Evolutionary conservation across 2,888 invertebrate species (phyloP).

Genomic region (Melangyna quadrimaculata): DNA sequence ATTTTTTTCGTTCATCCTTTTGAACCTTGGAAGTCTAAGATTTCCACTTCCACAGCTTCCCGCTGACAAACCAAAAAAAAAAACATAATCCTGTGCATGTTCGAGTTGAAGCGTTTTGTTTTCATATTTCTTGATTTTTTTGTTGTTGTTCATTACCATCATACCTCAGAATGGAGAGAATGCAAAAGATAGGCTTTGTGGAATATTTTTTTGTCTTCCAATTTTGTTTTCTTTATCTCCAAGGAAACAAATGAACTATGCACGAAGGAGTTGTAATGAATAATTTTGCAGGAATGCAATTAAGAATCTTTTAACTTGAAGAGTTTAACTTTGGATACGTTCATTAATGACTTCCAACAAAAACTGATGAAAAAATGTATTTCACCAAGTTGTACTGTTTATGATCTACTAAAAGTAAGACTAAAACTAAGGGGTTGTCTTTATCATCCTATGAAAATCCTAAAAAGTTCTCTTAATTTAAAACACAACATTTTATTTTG

Average conservation of each 20-base stretch:
- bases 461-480: too few species aligned
- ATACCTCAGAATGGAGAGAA: not conserved
- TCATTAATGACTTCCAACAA: conserved; percentile 40
- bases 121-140: not conserved
- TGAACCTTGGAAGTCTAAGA: conserved; percentile 24
- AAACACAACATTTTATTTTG: too few species aligned
- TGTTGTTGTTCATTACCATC: conserved; percentile 14
- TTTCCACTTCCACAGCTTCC: not conserved
- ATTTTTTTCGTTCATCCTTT: conserved; percentile 8
- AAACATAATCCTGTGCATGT: conserved; percentile 58
- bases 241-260: conserved; percentile 18
- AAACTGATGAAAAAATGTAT: not conserved
- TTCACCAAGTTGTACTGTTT: not conserved
- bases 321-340: conserved; percentile 33
- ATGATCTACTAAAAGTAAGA: too few species aligned
- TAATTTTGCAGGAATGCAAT: conserved; percentile 68
- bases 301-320: conserved; percentile 64
- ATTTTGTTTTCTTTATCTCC: not conserved
- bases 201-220: not conserved
- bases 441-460: too few species aligned
- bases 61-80: conserved; percentile 4
- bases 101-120: conserved; percentile 42
- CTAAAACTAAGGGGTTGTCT: too few species aligned
- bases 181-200: conserved; percentile 19
- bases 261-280: conserved; percentile 40